phyloP scores from a whole-genome alignment of 2,113 vertebrate species.

The Miniopterus natalensis region DNA sequence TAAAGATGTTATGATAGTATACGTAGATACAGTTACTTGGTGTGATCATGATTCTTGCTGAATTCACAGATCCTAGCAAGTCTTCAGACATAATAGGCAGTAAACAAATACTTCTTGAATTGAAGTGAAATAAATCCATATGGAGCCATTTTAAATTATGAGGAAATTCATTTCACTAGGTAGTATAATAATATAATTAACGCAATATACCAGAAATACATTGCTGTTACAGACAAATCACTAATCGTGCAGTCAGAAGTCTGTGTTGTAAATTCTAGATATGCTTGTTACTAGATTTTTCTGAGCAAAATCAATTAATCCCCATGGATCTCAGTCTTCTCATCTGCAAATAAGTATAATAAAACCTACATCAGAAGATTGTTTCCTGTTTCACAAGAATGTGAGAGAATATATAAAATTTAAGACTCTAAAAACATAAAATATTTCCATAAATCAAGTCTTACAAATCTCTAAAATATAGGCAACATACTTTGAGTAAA shows the following conservation, averaged over 20 bases:
- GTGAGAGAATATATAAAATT: slow-evolving; percentile 22
- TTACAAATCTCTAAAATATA: slow-evolving; percentile 8
- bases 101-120: not conserved
- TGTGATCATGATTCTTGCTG: not conserved
- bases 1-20: not conserved
- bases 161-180: slow-evolving; percentile 4
- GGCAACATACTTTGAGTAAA: not conserved
- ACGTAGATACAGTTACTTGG: not conserved
- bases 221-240: not conserved
- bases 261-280: slow-evolving; percentile 31
- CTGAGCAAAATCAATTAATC: not conserved
- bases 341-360: not conserved
- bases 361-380: not conserved
- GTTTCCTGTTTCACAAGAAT: not conserved
- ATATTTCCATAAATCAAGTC: not conserved
- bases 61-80: slow-evolving; percentile 30
- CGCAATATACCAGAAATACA: not conserved
- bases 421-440: slow-evolving; percentile 4
- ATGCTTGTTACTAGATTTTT: slow-evolving; percentile 31
- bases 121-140: slow-evolving; percentile 12
- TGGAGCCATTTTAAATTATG: slow-evolving; percentile 9
- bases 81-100: not conserved
- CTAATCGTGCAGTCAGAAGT: not conserved
- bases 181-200: not conserved
- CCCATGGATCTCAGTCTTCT: not conserved